Evolutionary conservation across 1,140 invertebrate species (phyloP), one percentile per base, ranked within the genome.

Genomic region (Ceratina calcarata): DNA sequence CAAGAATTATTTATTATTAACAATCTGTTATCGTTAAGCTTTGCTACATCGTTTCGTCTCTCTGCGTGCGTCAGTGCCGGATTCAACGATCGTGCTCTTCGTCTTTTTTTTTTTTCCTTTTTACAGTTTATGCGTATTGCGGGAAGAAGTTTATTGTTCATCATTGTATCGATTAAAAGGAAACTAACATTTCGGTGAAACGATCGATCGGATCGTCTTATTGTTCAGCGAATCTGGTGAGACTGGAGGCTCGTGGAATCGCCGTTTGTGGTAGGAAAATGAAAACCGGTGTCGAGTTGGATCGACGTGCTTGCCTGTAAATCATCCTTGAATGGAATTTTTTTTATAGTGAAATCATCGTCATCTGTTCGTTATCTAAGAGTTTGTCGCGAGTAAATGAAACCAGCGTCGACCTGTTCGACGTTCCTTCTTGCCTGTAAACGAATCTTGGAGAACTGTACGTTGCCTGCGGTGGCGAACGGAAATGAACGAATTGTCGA

Each of bases 251-350:
- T 6, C 3, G 15, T 3, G 20, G 7, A 3, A 16, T 8, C 53
- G 1, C 12, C 18, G 37, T 45, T 69, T 2, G 24, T 49, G 55
- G 45, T 69, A 24, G 68, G 3, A 1, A 78, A 72, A 37, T 3
- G 55, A 85, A 83, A 85, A 83, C 81, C 82, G 76, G 66, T 24
- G 82, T 80, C 82, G 82, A 80, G 15, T 51, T 1, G 57, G 13
- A 10, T 80, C 83, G 83, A 85, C 71, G 24, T 37, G n/a, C 61
- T 13, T 72, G 70, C 13, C 81, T 81, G 64, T 83, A 70, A 65
- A 60, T 49, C 76, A 70, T 20, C 24, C 1, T 18, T 3, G 6
- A 20, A 49, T n/a, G 27, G 12, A n/a, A n/a, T 57, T 18, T 13
- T 18, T 15, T 55, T 3, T 55, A 1, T 12, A 57, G 3, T 13